Conservation (phyloP, 2,888 invertebrate genomes). For the Melanotus villosus region DNA sequence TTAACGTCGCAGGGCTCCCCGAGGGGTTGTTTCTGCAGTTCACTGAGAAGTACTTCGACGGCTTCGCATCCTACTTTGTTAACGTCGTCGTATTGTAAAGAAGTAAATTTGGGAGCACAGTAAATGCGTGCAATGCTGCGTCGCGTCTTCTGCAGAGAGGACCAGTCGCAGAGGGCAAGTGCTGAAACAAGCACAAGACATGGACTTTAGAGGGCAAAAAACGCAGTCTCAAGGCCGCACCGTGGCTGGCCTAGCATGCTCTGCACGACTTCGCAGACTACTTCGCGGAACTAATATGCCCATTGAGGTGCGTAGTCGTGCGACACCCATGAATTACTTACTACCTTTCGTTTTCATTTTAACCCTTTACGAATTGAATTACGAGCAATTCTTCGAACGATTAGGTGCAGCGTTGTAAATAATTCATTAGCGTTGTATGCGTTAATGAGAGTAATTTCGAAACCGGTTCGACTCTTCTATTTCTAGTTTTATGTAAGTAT, state of each 20-base stretch:
- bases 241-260: conserved; percentile 46
- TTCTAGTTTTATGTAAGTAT: conserved; percentile 13
- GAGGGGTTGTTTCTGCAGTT: conserved; percentile 69
- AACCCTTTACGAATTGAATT: conserved; percentile 20
- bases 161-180: conserved; percentile 91
- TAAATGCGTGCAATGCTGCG: conserved; percentile 84
- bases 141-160: conserved; percentile 83
- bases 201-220: conserved; percentile 48
- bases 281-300: conserved; percentile 57
- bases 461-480: conserved; percentile 42
- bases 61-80: conserved; percentile 81
- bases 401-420: conserved; percentile 17
- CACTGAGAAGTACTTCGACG: conserved; percentile 73
- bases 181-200: conserved; percentile 73
- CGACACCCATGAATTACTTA: conserved; percentile 23
- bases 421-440: conserved; percentile 21
- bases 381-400: conserved; percentile 14
- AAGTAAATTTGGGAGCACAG: conserved; percentile 84
- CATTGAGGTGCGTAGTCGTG: conserved; percentile 54
- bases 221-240: conserved; percentile 59
- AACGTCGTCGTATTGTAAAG: conserved; percentile 80
- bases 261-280: conserved; percentile 59
- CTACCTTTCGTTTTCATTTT: conserved; percentile 12
- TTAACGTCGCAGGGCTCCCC: conserved; percentile 74
- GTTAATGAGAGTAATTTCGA: conserved; percentile 34